Base-by-base conservation (phyloP, 2,888 invertebrate genomes). In the Drosophila falleni region DNA sequence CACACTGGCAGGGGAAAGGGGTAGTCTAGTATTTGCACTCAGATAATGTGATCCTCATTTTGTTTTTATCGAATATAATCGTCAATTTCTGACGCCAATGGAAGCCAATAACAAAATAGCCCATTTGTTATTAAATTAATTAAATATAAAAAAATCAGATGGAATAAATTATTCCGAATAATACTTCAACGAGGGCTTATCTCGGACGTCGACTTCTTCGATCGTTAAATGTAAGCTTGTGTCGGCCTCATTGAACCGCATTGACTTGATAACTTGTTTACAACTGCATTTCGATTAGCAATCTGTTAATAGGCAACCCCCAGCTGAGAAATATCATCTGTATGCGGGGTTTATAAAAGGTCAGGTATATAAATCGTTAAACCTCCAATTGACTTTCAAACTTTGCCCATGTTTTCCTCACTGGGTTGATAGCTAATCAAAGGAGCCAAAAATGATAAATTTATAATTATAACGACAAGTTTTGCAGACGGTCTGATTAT, bases 331-430 rank as follows among this genome's bases (percentile, higher is more conserved):
- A 42, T 19, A n/a, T 1, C 31, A 3, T 41, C 19, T 13, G 37
- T 23, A 42, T 37, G 42, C 16, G 35, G 37, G 13, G 10, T 5
- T 10, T 23, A 29, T 33, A n/a, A 53, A 47, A 58, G 59, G 42
- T 66, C 37, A 33, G 13, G n/a, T 16, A 37, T 26, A 51, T 37
- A 39, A 31, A 5, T n/a, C 42, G 47, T 23, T 51, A 51, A 81
- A 62, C 78, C 73, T 74, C 29, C 29, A 78, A 54, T 80, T 86
- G 84, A 88, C 83, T 78, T 84, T 88, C 68, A 84, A 71, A 71
- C 68, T 59, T 81, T 72, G 66, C 53, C 29, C 67, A 60, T 15
- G 35, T 35, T 54, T 44, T 56, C 39, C 8, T 6, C 5, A 44
- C 11, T 35, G 5, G 10, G 16, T 33, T 70, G 62, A 71, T 68